Evolutionary conservation across 2,113 vertebrate species (phyloP).

Genomic region (Pomatorhinus ruficollis): DNA sequence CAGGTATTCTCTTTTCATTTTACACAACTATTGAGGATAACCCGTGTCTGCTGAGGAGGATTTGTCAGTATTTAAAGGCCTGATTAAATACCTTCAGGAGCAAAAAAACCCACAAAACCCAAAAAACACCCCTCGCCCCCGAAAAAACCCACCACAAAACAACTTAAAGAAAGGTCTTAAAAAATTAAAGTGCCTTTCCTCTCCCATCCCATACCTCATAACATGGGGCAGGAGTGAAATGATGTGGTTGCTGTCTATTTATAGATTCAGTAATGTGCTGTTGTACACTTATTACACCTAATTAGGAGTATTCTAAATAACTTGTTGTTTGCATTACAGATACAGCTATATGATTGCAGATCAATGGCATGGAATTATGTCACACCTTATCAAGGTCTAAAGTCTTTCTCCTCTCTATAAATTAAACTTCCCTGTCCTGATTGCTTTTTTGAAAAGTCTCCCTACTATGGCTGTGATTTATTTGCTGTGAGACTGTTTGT

Average conservation of each 20-base stretch:
- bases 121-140: fast-evolving
- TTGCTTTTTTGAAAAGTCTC: not conserved
- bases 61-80: not conserved
- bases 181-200: not conserved
- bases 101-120: not conserved
- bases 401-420: not conserved
- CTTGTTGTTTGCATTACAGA: conserved; percentile 34
- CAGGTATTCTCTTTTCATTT: not conserved
- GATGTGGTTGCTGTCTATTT: not conserved
- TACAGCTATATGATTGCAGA: conserved; percentile 2
- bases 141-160: not conserved
- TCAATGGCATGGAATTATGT: conserved; percentile 5
- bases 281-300: not conserved
- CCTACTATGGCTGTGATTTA: not conserved
- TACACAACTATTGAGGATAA: not conserved
- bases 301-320: conserved; percentile 33
- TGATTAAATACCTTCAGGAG: not conserved
- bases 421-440: not conserved
- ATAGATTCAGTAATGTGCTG: not conserved
- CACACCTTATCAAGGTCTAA: conserved; percentile 9
- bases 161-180: not conserved
- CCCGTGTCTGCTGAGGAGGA: not conserved
- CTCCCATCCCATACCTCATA: not conserved
- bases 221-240: not conserved
- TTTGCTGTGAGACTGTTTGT: not conserved